Base-by-base conservation (phyloP, 2,797 vertebrate species). In the Neosalanx taihuensis region DNA sequence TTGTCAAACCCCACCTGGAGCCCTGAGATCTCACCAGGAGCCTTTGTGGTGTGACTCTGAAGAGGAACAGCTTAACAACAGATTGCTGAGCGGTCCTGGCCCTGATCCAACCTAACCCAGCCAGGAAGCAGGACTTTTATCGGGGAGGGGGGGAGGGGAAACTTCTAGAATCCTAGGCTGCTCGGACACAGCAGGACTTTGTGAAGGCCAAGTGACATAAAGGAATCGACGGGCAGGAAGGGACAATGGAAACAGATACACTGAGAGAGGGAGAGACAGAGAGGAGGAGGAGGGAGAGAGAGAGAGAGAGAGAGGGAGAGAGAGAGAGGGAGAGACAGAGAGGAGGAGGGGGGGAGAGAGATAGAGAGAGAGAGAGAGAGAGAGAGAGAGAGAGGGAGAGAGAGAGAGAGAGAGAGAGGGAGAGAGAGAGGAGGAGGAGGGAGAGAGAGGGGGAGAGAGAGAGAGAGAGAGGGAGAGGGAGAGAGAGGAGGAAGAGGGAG, bases 81-180 rank as follows among this genome's bases (percentile, higher is more conserved):
- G 51, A 64, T 17, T 15, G 4, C 51, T 20, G 30, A 31, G 12
- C 6, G 41, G 41, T 12, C 51, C 59, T 57, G 67, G 67, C 30
- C 33, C 4, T 13, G 0, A 9, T 69, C 73, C 79, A 26, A 26
- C 23, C 23, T 26, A 26, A 26, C 23, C 23, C 67, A 63, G 17
- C 6, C 35, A 18, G 65, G 33, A 68, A 62, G 26, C 67, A 67
- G 23, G 23, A n/a, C 66, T 64, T 62, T 53, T 66, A 69, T 77
- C 63, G 60, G 67, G 37, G 61, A 57, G 59, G 59, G 56, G 67
- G 37, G 61, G 57, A 57, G 59, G 56, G 76, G 72, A 73, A 80
- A 64, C 71, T 58, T 57, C 20, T 70, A 31, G 26, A 9, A 37
- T 12, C 30, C 63, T 61, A 46, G 57, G n/a, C 35, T 64, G 37